phyloP scores from a whole-genome alignment of 2,113 vertebrate species.

The Microtus pennsylvanicus region DNA sequence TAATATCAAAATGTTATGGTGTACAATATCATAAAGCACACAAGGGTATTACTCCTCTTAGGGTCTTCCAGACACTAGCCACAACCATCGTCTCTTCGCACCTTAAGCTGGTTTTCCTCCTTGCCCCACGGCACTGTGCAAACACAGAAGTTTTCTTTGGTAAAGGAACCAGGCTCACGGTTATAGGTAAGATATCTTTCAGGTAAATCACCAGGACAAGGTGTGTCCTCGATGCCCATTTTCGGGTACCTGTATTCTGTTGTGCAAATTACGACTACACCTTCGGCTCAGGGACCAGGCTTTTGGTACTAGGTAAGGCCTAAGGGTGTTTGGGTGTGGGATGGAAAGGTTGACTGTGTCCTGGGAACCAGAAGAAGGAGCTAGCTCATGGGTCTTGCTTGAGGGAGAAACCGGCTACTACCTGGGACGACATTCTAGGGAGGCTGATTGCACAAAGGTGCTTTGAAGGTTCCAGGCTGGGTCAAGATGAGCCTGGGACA shows the following conservation, averaged over 20 bases:
- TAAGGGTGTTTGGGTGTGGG: background rate
- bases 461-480: background rate
- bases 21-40: too few species aligned
- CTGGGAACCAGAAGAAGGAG: background rate
- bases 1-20: background rate
- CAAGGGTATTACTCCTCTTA: background rate
- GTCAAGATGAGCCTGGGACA: background rate
- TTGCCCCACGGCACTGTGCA: conserved; percentile 59
- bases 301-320: conserved; percentile 77
- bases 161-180: conserved; percentile 88
- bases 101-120: background rate
- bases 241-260: conserved; percentile 33
- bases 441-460: too few species aligned
- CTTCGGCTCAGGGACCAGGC: conserved; percentile 81
- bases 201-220: background rate
- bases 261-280: conserved; percentile 56
- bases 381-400: too few species aligned
- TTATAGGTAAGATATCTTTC: conserved; percentile 86
- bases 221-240: background rate
- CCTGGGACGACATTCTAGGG: background rate
- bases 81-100: accelerated
- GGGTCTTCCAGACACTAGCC: background rate
- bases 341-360: background rate
- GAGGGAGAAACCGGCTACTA: background rate
- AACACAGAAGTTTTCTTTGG: conserved; percentile 82